Evolutionary conservation across 2,113 vertebrate genomes (phyloP), one percentile per base, ranked within the genome.

Genomic region (Osmerus mordax): DNA sequence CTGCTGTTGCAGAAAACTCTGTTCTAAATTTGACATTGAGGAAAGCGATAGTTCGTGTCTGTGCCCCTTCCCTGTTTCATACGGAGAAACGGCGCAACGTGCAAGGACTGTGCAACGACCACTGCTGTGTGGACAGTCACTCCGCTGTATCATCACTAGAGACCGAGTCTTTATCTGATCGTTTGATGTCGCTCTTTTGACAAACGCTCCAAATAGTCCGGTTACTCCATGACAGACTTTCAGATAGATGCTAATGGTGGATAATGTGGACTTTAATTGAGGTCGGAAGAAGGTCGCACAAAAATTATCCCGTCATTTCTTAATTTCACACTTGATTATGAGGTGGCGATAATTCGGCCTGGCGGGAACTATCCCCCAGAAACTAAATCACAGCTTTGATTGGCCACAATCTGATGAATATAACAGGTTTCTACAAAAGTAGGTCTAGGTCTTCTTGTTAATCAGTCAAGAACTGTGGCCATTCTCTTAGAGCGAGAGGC

Each of bases 281-380:
- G 87, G 89, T 86, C 86, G 81, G 78, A 85, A 78, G 81, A 87
- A 87, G 84, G 82, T 83, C 89, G 83, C 83, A 88, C 83, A 85
- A 79, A 84, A 84, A 87, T 80, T 82, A 73, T 84, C 82, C 78
- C 87, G 83, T 84, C 84, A 89, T 88, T 82, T 86, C 81, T 80
- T 86, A 75, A 77, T 85, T 85, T 85, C 89, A 90, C 72, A 84
- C 81, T 69, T 86, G 81, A 86, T 90, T 89, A 90, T 86, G 81
- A 87, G 74, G 81, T 78, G 65, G 56, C 66, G 80, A 72, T 85
- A 89, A 85, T 88, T 82, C 71, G 73, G 52, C 69, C 69, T 56
- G 54, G 67, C 56, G 71, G 71, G 78, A 80, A 76, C 54, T 79
- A 82, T 75, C 71, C 56, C 64, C 78, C 72, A 18, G 54, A 55